These are phyloP conservation scores for Oscheius myriophilus DNA, from an alignment of 2,888 invertebrate genomes.

Conservation along the genomic window DNA sequence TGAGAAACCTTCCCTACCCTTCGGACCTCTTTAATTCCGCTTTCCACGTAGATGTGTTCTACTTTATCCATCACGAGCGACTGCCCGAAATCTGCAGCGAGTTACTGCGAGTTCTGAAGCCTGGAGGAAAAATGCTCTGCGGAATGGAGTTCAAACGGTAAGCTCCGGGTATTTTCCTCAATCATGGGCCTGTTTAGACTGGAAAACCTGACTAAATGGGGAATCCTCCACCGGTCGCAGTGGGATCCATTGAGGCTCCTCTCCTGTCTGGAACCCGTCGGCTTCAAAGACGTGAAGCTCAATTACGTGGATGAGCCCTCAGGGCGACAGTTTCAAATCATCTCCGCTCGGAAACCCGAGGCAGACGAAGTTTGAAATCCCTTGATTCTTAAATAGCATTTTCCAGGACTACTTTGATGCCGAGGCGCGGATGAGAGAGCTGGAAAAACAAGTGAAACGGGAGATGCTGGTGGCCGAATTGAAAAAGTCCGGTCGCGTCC, in stretches of 20 bases:
- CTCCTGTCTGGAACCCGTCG: conserved; percentile 49
- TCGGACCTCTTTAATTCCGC: conserved; percentile 60
- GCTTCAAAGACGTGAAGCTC: conserved; percentile 57
- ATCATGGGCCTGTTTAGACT: conserved; percentile 33
- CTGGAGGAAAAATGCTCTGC: conserved; percentile 56
- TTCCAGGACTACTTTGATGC: conserved; percentile 29
- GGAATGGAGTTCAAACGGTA: conserved; percentile 59
- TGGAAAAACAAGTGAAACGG: conserved; percentile 48
- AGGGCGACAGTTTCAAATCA: conserved; percentile 52
- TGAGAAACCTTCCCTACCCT: conserved; percentile 64
- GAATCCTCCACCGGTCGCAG: conserved; percentile 50
- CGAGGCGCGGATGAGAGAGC: conserved; percentile 39
- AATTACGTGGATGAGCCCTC: conserved; percentile 36
- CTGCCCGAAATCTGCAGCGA: conserved; percentile 59
- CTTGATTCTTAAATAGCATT: not conserved
- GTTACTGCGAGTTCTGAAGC: conserved; percentile 56
- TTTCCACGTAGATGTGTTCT: conserved; percentile 67
- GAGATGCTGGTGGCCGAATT: conserved; percentile 39
- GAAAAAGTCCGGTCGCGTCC: conserved; percentile 27
- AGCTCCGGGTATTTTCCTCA: not conserved
- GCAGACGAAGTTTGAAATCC: conserved; percentile 24
- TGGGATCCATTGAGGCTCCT: conserved; percentile 62
- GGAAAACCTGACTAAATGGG: conserved; percentile 46
- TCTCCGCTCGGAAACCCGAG: conserved; percentile 46
- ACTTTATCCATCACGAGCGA: conserved; percentile 55